Evolutionary conservation across 2,113 vertebrate species (phyloP), one percentile per base, ranked within the genome.

Genomic region (Brachyhypopomus occidentalis): DNA sequence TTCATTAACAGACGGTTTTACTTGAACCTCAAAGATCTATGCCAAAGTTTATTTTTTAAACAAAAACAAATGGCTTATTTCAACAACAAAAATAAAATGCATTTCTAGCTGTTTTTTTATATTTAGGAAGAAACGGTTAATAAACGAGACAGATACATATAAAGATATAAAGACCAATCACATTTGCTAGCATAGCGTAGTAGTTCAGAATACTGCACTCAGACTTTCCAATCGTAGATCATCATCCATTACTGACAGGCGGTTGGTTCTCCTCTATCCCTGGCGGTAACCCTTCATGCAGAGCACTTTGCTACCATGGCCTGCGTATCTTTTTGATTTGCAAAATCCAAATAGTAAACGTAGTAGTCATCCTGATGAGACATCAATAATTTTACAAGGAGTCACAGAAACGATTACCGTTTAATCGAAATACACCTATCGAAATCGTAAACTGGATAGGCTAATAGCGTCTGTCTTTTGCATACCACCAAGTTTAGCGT

Each of bases 401-500:
- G 45, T 52, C 45, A 45, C 41, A 52, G 45, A 52, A 52, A 52
- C 0, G 48, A 41, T 25, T 38, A 2, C 11, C 20, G 9, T 34
- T 55, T 73, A 12, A 66, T 25, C 34, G 52, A 38, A 20, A 78
- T 52, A 58, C 2, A 58, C 25, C 22, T 4, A 25, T 14, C 45
- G 11, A 27, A 64, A 63, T 27, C 36, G 17, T 56, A 71, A 59
- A 25, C 22, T 34, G 22, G 23, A 71, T 25, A 71, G 41, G 11
- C 17, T 6, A 41, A n/a, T 38, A 41, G 19, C 30, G 34, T 70
- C 9, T 41, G 12, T 64, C 62, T 34, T 19, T 67, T 36, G 38
- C 79, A 75, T 59, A 72, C 75, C 25, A 60, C 36, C 7, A 77
- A 62, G 69, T 84, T 78, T 52, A 75, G 62, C 30, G 36, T 74